Base-by-base conservation (phyloP, 92 coral and sea anemone species). In the Micromussa lordhowensis region DNA sequence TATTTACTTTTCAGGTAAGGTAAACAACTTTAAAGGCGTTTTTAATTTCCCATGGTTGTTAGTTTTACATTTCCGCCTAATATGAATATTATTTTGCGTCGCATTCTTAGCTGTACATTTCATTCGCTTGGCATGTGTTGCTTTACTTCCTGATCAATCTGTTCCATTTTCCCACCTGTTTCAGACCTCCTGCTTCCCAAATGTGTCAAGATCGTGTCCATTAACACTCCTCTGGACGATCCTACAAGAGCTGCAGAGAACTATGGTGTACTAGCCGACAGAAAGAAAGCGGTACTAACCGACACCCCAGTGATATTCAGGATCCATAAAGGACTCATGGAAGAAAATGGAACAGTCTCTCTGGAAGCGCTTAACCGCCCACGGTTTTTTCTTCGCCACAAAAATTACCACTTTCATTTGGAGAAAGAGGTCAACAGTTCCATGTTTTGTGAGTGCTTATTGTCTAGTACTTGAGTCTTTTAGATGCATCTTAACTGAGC, bases 351-450 rank as follows among this genome's bases (percentile, higher is more conserved):
- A 78, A 88, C 95, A 29, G 91, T 97, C 54, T 93, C 98, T 13
- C 71, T 97, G 58, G 98, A 97, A 72, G 93, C 99, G 5, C 71
- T 91, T 15, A 75, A 49, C 26, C 85, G 86, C 48, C 98, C 97
- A 57, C 90, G 95, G 16, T 89, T 76, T 76, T 97, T 75, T 78
- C 89, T 97, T 12, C 96, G 99, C 58, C 98, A 96, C 82, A 93
- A 85, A 82, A 92, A 97, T 78, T 93, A 95, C 89, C 86, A 89
- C 78, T 95, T 97, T 63, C 94, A 89, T 69, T 88, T 97, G 74
- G 94, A 97, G 84, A 90, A 91, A 36, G 85, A 93, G 34, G 77
- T 74, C 2, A 83, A 93, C 73, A 92, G 84, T 1, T 70, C 96
- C 19, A 73, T 88, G 63, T 97, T 95, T 75, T 87, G 98, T 96